Evolutionary conservation across 2,888 invertebrate species (phyloP), one percentile per base, ranked within the genome.

Genomic region (Hypselothyrea guttata): DNA sequence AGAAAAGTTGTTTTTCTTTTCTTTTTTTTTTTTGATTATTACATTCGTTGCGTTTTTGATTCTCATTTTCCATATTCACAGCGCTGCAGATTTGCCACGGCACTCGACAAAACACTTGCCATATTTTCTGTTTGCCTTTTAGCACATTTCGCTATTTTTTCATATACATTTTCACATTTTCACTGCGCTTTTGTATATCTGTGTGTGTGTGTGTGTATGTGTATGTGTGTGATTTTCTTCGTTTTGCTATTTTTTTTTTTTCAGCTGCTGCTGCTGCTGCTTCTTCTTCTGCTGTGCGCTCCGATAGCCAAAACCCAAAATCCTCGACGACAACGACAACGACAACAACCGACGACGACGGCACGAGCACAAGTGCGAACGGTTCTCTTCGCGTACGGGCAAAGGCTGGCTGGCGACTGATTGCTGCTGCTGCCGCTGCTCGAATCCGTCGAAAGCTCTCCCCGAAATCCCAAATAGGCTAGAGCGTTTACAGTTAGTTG

Each of bases 231-330:
- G 67, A 68, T 68, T 68, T 62, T 65, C 41, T 68, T 49, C 16
- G n/a, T 38, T n/a, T 38, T 5, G 22, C 49, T 62, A 64, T 64
- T 31, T 64, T 34, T 57, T 49, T 46, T 56, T 61, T 41, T 45
- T 41, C 18, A 8, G 13, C 9, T 22, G 9, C 45, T 31, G 51
- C 34, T 47, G 47, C 49, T 27, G 35, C 12, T 30, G 65, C 56
- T 49, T 69, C 59, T 53, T n/a, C n/a, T n/a, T n/a, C n/a, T n/a
- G n/a, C 70, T 45, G 68, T 59, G 71, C 71, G 69, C 67, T 78
- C 67, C 64, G 76, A 64, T 65, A 67, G 72, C 68, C 78, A 69
- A 76, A 73, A 77, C 69, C 81, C 77, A 74, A 75, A 79, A 84
- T 77, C 77, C 83, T 77, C 83, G 77, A 78, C 69, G 66, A 71